A percentile compares a stretch with the other conserved stretches of the same genome.
Conservation (phyloP, 2,113 vertebrate genomes). For the Muntiacus reevesi region DNA sequence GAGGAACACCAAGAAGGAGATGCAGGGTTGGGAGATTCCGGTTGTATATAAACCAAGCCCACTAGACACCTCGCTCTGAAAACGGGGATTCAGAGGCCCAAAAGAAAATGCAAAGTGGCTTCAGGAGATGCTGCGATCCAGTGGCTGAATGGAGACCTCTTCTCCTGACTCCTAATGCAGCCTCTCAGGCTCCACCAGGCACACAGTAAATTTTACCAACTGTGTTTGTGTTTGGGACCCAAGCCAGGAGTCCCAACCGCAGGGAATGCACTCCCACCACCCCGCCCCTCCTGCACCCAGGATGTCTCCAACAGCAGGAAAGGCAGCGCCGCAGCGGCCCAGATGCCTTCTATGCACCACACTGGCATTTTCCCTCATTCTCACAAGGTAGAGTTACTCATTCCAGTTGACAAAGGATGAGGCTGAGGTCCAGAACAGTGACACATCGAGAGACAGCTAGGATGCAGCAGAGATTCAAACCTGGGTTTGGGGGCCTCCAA, state of each 20-base stretch:
- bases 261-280: rapidly evolving
- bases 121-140: not conserved
- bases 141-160: rapidly evolving
- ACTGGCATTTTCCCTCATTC: not conserved
- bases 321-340: not conserved
- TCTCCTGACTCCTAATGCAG: not conserved
- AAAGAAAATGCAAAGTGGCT: not conserved
- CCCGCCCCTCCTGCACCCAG: not conserved
- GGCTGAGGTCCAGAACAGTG: not conserved
- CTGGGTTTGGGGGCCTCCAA: not conserved
- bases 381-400: not conserved
- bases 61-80: not conserved
- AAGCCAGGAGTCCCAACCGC: not conserved
- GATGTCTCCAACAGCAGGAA: not conserved
- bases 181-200: rapidly evolving
- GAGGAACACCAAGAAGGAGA: not conserved
- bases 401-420: not conserved
- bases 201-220: not conserved
- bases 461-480: not conserved
- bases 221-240: not conserved
- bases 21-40: not conserved
- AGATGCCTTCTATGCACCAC: not conserved
- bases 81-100: not conserved
- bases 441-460: not conserved
- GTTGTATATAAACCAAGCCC: not conserved